These are phyloP conservation scores for Brachirus orientalis DNA, from an alignment of 2,113 vertebrate genomes.

Conservation along the genomic window DNA sequence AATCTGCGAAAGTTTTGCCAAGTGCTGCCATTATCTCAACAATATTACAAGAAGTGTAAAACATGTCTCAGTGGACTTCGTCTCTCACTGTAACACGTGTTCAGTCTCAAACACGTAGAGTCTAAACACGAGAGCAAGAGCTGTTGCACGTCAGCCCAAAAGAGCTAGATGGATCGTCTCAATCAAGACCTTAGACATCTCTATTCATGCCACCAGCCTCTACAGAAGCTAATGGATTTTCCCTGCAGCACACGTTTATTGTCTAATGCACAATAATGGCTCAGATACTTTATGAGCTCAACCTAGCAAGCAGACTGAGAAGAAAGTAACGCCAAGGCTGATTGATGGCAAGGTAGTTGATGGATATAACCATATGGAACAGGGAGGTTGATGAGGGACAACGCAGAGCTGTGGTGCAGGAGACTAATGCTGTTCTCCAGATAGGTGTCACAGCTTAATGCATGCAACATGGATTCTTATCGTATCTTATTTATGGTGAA, in stretches of 20 bases:
- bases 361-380: constrained; percentile 70
- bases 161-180: constrained; percentile 64
- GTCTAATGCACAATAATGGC: constrained; percentile 75
- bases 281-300: constrained; percentile 71
- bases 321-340: constrained; percentile 64
- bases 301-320: constrained; percentile 65
- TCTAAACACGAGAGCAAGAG: no score
- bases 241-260: constrained; percentile 71
- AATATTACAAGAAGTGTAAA: no score
- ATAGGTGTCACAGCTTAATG: constrained; percentile 38
- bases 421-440: constrained; percentile 44
- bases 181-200: constrained; percentile 59
- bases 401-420: constrained; percentile 22
- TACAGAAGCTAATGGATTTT: constrained; percentile 70
- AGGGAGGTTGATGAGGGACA: constrained; percentile 46
- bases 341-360: constrained; percentile 68
- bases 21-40: background rate
- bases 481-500: constrained; percentile 29
- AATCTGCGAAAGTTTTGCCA: background rate
- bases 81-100: constrained; percentile 32
- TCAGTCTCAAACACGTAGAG: constrained; percentile 41
- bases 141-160: constrained; percentile 31
- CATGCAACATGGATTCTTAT: constrained; percentile 16
- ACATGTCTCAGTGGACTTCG: background rate
- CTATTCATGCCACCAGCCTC: constrained; percentile 63